A percentile compares a stretch with the other conserved stretches of the same genome.
These are phyloP conservation scores for Leucoraja ocellata DNA, from an alignment of 2,797 vertebrate species.

Conservation along the genomic window DNA sequence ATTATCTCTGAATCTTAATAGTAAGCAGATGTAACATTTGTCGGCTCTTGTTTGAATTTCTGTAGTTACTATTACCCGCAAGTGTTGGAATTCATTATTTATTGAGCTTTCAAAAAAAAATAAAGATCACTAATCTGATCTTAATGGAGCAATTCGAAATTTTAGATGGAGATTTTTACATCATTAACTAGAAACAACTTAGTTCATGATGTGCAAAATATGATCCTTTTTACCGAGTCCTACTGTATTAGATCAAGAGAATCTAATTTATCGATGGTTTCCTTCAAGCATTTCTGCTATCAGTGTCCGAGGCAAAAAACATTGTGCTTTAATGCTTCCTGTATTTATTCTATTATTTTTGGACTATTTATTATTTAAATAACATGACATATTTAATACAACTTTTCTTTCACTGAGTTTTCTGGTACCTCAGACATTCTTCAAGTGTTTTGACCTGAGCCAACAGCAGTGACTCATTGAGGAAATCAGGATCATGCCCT, in stretches of 20 bases:
- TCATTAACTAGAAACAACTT: not conserved
- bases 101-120: not conserved
- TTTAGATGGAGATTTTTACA: not conserved
- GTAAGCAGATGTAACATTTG: conserved; percentile 25
- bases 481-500: not conserved
- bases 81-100: not conserved
- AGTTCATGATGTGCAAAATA: not conserved
- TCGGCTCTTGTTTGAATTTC: conserved; percentile 9
- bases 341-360: not conserved
- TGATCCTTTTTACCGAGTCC: not conserved
- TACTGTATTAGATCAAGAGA: not conserved
- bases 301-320: not conserved
- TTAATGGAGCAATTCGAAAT: not conserved
- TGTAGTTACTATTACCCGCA: too few relatives aligned
- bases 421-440: not conserved
- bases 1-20: conserved; percentile 6
- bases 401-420: not conserved
- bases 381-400: not conserved
- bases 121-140: not conserved
- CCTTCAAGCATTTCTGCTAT: not conserved
- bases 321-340: not conserved
- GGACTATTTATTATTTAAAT: not conserved
- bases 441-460: not conserved
- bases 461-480: not conserved
- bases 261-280: not conserved